Evolutionary conservation across 2,113 vertebrate species (phyloP).

Genomic region (Oryctolagus cuniculus): DNA sequence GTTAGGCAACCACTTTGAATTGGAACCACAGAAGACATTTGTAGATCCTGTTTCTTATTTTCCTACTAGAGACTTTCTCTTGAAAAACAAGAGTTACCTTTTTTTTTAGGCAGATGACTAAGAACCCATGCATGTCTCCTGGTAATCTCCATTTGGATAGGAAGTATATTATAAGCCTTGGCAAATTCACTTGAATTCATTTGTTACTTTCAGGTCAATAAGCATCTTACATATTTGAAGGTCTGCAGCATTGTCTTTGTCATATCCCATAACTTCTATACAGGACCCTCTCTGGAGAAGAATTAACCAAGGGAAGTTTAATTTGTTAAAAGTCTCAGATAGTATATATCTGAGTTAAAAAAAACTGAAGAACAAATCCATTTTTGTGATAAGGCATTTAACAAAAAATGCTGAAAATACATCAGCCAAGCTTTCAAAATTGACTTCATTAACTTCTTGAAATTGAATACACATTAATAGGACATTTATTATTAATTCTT

Average conservation of each 20-base stretch:
- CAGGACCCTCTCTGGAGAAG: constrained; percentile 53
- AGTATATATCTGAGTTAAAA: background rate
- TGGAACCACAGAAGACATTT: background rate
- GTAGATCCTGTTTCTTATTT: constrained; percentile 27
- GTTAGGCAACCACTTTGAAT: background rate
- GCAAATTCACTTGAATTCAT: constrained; percentile 42
- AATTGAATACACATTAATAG: constrained; percentile 83
- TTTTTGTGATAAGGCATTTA: constrained; percentile 76
- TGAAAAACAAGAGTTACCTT: constrained; percentile 35
- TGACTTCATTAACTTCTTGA: constrained; percentile 84
- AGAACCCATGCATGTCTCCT: background rate
- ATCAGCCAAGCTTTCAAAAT: constrained; percentile 82
- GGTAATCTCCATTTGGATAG: background rate
- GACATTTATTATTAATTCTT: constrained; percentile 87
- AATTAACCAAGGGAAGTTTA: constrained; percentile 64
- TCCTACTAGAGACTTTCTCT: constrained; percentile 19
- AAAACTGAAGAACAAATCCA: constrained; percentile 34
- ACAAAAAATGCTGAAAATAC: constrained; percentile 77
- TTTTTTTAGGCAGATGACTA: constrained; percentile 9
- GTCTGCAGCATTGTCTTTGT: constrained; percentile 48
- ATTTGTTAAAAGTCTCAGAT: constrained; percentile 13
- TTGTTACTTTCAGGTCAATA: constrained; percentile 73
- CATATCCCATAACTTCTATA: background rate
- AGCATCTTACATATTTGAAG: background rate
- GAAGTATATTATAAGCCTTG: constrained; percentile 18